Conservation (phyloP, 2,888 invertebrate species). For the Germaria angustata region DNA sequence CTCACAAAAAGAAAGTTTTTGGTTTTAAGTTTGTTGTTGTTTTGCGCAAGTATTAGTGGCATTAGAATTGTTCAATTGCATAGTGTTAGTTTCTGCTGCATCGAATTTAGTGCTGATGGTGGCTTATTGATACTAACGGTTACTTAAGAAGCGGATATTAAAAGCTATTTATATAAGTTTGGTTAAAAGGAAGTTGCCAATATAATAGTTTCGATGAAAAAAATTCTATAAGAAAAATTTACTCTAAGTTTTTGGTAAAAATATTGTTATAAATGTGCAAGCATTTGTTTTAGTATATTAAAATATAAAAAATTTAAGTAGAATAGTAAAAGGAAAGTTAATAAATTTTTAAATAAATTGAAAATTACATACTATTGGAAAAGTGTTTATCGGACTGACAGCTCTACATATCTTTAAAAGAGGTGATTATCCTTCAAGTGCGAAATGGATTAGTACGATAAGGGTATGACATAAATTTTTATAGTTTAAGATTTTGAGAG, state of each 20-base stretch:
- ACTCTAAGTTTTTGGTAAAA: conserved; percentile 5
- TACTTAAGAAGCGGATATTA: conserved; percentile 55
- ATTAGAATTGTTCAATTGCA: conserved; percentile 47
- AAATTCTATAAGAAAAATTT: background rate
- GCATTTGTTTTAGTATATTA: conserved; percentile 1
- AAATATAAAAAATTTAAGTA: background rate
- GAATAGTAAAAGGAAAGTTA: background rate
- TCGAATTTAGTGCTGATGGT: conserved; percentile 31
- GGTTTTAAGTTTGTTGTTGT: conserved; percentile 10
- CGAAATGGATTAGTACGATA: too few relatives aligned
- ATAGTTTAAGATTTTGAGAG: too few relatives aligned
- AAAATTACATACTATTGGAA: too few relatives aligned
- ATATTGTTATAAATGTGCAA: conserved; percentile 14
- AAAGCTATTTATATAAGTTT: conserved; percentile 47
- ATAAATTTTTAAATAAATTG: background rate
- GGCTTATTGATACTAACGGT: conserved; percentile 60
- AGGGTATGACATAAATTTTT: background rate
- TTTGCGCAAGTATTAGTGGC: conserved; percentile 53
- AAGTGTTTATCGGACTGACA: too few relatives aligned
- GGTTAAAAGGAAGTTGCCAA: conserved; percentile 24
- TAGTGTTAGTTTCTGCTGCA: conserved; percentile 13
- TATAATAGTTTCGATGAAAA: conserved; percentile 42
- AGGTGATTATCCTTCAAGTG: too few relatives aligned
- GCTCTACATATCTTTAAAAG: too few relatives aligned
- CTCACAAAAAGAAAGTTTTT: conserved; percentile 19